Percentiles rank a stretch among this genome's conserved stretches.
Conservation (phyloP, 2,113 vertebrate genomes). For the Spilogale gracilis region DNA sequence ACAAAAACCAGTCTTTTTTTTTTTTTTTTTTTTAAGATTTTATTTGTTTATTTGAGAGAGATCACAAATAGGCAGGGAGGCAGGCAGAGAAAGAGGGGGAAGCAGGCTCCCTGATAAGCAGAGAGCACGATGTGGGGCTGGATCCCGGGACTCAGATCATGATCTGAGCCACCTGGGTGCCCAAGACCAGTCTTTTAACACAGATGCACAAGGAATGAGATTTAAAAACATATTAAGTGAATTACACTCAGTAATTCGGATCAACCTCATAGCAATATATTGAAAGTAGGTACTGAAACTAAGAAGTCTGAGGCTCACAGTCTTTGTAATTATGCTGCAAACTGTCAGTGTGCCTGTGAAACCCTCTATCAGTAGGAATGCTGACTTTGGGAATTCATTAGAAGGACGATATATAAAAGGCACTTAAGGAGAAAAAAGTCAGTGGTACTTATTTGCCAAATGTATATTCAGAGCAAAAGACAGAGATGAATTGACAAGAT, state of each 20-base stretch:
- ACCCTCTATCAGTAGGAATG: background rate
- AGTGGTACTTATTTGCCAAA: background rate
- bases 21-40: no score
- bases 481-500: background rate
- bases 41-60: no score
- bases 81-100: no score
- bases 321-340: slow-evolving; percentile 19
- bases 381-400: background rate
- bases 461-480: background rate
- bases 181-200: background rate
- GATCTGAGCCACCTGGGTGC: no score
- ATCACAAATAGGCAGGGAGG: no score
- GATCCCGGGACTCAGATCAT: no score
- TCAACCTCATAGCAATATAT: background rate
- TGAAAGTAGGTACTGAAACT: background rate
- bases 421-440: slow-evolving; percentile 39
- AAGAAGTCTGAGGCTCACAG: background rate
- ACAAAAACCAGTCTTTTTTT: background rate
- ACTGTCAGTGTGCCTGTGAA: background rate
- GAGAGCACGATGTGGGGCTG: no score
- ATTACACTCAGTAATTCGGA: background rate
- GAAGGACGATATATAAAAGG: background rate
- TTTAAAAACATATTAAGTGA: slow-evolving; percentile 16
- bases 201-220: background rate
- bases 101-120: no score